Percentiles rank a stretch among this genome's conserved stretches.
Evolutionary conservation across 2,797 vertebrate species (phyloP).

Genomic region (Lophius americanus): DNA sequence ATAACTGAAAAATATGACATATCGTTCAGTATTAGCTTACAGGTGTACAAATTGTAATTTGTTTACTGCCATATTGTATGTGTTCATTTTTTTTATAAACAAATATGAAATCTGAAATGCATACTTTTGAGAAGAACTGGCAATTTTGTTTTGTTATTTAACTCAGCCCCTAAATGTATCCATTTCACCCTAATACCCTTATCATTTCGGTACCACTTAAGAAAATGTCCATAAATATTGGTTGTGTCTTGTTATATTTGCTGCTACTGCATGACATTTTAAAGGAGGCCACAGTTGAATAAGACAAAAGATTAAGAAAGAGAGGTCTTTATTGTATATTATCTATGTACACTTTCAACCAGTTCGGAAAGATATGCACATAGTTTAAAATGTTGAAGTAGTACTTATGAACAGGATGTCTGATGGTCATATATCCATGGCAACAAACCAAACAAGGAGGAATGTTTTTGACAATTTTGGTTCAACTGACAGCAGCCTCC

Average conservation of each 20-base stretch:
- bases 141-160: too few relatives aligned
- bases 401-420: conserved; percentile 68
- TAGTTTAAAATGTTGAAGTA: conserved; percentile 62
- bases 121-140: too few relatives aligned
- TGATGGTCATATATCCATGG: conserved; percentile 72
- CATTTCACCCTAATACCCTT: too few relatives aligned
- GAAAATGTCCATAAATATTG: too few relatives aligned
- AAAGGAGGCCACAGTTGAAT: conserved; percentile 17
- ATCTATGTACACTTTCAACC: conserved; percentile 79
- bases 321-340: conserved; percentile 79
- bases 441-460: conserved; percentile 71
- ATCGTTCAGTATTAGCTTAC: too few relatives aligned
- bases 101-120: too few relatives aligned
- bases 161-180: too few relatives aligned
- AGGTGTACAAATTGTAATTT: too few relatives aligned
- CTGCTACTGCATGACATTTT: rapidly evolving
- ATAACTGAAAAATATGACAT: too few relatives aligned
- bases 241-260: background rate
- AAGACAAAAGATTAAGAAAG: conserved; percentile 62
- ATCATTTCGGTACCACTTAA: too few relatives aligned
- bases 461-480: conserved; percentile 71
- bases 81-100: too few relatives aligned
- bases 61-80: too few relatives aligned
- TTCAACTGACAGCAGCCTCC: conserved; percentile 64
- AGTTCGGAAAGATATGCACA: conserved; percentile 75